Conservation (phyloP, 2,113 vertebrate genomes). For the Hystrix brachyura region DNA sequence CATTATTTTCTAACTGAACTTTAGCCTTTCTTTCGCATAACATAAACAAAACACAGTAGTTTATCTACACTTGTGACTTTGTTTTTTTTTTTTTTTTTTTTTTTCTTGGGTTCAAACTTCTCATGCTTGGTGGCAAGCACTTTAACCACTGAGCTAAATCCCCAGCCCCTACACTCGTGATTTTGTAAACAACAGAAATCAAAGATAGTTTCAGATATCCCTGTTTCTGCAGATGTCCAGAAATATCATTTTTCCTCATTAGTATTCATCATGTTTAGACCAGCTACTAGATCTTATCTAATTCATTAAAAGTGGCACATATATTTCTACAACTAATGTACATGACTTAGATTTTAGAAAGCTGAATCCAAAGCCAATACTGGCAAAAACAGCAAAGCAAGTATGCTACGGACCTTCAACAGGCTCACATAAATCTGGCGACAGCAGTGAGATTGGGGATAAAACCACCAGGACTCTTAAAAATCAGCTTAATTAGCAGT, state of each 20-base stretch:
- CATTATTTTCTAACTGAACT: not conserved
- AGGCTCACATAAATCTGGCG: not conserved
- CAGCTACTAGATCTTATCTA: not conserved
- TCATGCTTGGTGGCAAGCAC: too few species aligned
- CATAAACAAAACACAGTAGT: not conserved
- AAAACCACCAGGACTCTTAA: not conserved
- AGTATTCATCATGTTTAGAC: not conserved
- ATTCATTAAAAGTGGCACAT: not conserved
- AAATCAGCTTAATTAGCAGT: not conserved
- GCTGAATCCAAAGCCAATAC: not conserved
- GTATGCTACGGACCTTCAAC: not conserved
- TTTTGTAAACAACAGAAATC: conserved; percentile 3
- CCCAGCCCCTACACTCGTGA: too few species aligned
- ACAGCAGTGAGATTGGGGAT: accelerated
- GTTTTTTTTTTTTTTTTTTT: too few species aligned
- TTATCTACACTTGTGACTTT: not conserved
- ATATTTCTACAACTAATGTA: conserved; percentile 36
- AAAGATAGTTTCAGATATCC: conserved; percentile 19
- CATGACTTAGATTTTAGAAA: not conserved
- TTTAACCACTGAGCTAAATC: too few species aligned
- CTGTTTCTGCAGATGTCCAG: not conserved
- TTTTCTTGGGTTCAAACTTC: too few species aligned
- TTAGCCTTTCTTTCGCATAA: conserved; percentile 4
- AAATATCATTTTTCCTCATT: not conserved
- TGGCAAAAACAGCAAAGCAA: not conserved